Conservation (phyloP, 2,113 vertebrate genomes). For the Fregetta grallaria region DNA sequence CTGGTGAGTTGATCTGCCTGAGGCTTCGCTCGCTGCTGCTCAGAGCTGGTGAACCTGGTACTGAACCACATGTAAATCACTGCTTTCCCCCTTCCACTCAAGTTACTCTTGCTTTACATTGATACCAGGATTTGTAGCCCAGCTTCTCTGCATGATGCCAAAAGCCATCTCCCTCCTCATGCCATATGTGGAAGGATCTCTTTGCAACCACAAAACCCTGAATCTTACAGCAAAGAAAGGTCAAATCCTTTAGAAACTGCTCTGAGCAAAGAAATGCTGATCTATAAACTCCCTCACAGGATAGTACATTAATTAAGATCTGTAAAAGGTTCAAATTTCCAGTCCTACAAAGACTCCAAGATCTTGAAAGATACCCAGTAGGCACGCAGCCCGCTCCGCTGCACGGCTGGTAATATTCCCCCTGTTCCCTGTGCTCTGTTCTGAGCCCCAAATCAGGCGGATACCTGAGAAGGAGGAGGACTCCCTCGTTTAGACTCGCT, state of each 20-base stretch:
- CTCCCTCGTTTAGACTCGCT: neutral
- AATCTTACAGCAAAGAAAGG: neutral
- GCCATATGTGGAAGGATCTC: neutral
- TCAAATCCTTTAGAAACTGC: neutral
- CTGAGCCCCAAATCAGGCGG: neutral
- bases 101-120: neutral
- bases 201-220: neutral
- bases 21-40: neutral
- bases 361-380: neutral
- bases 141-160: neutral
- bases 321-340: slow-evolving; percentile 25
- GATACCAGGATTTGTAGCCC: neutral
- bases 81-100: neutral
- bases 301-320: neutral
- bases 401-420: neutral
- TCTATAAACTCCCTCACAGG: neutral
- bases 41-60: neutral
- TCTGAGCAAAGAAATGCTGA: neutral
- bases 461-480: neutral
- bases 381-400: neutral
- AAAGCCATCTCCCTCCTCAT: neutral
- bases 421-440: neutral
- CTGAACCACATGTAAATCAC: neutral
- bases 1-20: neutral
- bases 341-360: neutral